Base-by-base conservation (phyloP, 2,797 vertebrate species). In the Danio tinwini region DNA sequence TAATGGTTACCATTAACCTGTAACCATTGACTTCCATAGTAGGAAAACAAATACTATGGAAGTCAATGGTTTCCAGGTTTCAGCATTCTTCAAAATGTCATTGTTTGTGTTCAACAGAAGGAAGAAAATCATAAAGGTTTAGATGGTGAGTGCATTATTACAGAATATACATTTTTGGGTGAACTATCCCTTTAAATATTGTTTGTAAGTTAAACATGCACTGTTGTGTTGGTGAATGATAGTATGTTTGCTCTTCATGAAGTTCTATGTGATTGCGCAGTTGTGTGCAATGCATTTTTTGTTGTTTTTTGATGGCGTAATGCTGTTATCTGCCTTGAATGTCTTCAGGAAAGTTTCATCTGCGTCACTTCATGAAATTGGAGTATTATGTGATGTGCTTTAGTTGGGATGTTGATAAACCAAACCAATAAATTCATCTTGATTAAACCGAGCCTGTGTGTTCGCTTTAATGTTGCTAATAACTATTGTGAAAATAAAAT, bases 361-460 rank as follows among this genome's bases (percentile, higher is more conserved):
- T 44, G 11, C 52, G 0, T 61, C 29, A 59, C 45, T 40, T 61
- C 71, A 49, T 2, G 6, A 44, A 49, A 16, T 74, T 8, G 39
- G 44, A 59, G 42, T 39, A 47, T 47, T 59, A 0, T 44, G 29
- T 55, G 44, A 49, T 72, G 71, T 65, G 45, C 50, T 70, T 71
- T 19, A 39, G 39, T 13, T 50, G 62, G 72, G 13, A 39, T 69
- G 37, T 39, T 53, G 59, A 59, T 61, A 7, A 81, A 77, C 7
- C 55, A 47, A 71, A 73, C 58, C 49, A 84, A 65, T 78, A 78
- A 84, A 81, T 59, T 40, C 50, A 19, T 37, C 17, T 21, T 29
- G 17, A 55, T 8, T 17, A 21, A 39, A 64, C 7, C 14, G 6
- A 65, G 5, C 14, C n/a, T 39, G 78, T 50, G 39, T 63, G 0